Conservation (phyloP, 2,113 vertebrate genomes). For the Mugil cephalus region DNA sequence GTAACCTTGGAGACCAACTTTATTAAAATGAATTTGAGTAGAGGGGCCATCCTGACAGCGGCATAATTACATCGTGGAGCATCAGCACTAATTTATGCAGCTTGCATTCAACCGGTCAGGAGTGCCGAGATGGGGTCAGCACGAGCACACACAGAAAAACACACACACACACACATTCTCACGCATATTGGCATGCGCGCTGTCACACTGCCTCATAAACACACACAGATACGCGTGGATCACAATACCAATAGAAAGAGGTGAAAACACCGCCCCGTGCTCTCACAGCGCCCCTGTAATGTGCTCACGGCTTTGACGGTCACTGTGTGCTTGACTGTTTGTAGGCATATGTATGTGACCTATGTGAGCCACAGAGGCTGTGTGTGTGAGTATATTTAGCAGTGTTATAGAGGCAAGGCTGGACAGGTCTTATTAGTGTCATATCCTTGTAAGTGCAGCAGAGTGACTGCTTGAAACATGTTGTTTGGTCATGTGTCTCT, state of each 20-base stretch:
- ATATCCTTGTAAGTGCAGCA: constrained; percentile 13
- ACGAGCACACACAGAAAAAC: constrained; percentile 51
- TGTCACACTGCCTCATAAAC: constrained; percentile 34
- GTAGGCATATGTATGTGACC: neutral
- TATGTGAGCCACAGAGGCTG: constrained; percentile 10
- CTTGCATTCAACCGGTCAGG: constrained; percentile 94
- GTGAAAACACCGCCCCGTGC: constrained; percentile 35
- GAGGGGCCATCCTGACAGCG: constrained; percentile 96
- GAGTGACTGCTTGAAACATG: neutral
- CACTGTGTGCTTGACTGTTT: constrained; percentile 27
- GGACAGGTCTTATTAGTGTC: constrained; percentile 31
- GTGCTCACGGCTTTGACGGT: constrained; percentile 39
- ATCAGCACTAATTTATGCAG: constrained; percentile 99
- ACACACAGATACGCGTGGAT: constrained; percentile 84
- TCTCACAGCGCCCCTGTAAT: constrained; percentile 40
- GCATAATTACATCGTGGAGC: constrained; percentile 99
- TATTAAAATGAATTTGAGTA: constrained; percentile 99
- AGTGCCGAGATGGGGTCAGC: constrained; percentile 85
- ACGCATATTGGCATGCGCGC: constrained; percentile 22
- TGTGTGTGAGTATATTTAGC: constrained; percentile 30
- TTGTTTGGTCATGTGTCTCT: neutral
- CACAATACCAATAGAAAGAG: constrained; percentile 60
- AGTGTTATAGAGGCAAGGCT: constrained; percentile 5
- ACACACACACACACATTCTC: constrained; percentile 28
- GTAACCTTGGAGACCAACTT: constrained; percentile 98